These are phyloP conservation scores for Coryphaenoides rupestris DNA, from an alignment of 2,113 vertebrate genomes.

Conservation along the genomic window DNA sequence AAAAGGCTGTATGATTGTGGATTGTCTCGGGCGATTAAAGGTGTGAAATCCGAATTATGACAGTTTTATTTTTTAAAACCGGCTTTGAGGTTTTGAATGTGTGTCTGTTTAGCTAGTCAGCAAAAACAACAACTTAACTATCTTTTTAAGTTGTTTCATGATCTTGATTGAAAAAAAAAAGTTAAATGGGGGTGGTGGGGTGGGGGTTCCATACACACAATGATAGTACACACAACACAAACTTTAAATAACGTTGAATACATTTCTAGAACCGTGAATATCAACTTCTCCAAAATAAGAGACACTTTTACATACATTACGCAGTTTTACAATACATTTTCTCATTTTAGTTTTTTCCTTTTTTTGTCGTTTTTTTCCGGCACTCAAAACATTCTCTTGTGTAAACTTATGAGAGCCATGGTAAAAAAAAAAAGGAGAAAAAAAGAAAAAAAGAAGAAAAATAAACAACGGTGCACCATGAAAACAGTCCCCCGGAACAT, in stretches of 20 bases:
- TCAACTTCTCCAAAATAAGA: constrained; percentile 62
- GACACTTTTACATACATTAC: constrained; percentile 69
- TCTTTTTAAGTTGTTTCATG: constrained; percentile 11
- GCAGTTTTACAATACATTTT: constrained; percentile 60
- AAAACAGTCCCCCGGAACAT: too few relatives aligned
- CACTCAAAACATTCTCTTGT: not conserved
- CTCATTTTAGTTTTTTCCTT: constrained; percentile 26
- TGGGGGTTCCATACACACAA: constrained; percentile 41
- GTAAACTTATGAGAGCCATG: too few relatives aligned
- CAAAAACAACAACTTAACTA: too few relatives aligned
- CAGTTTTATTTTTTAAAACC: too few relatives aligned
- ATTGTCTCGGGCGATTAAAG: too few relatives aligned
- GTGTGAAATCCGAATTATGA: too few relatives aligned
- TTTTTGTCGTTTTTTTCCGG: not conserved
- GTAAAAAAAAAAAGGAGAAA: too few relatives aligned
- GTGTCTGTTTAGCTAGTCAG: too few relatives aligned
- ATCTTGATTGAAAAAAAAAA: constrained; percentile 6
- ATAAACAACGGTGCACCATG: too few relatives aligned
- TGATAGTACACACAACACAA: constrained; percentile 59
- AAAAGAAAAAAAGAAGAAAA: too few relatives aligned
- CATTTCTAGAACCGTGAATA: constrained; percentile 62
- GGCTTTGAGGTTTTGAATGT: too few relatives aligned
- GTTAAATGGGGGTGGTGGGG: not conserved
- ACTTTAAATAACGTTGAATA: constrained; percentile 63
- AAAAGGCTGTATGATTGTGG: too few relatives aligned